Conservation (phyloP, 2,797 vertebrate genomes). For the Pseudochirops cupreus region DNA sequence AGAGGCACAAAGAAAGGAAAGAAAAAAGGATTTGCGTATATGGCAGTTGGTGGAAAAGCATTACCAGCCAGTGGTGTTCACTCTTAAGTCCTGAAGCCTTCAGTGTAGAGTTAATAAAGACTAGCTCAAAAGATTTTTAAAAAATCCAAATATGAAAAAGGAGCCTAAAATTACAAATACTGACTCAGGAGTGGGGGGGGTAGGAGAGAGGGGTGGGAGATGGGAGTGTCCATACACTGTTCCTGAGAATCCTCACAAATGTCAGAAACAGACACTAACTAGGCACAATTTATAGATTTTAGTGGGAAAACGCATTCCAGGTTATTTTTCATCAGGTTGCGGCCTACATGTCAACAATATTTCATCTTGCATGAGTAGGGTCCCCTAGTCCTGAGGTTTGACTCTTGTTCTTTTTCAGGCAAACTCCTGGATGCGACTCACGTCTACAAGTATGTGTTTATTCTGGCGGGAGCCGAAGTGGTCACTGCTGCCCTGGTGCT, state of each 20-base stretch:
- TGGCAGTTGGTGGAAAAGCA: neutral
- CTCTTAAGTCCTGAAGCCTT: neutral
- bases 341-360: neutral
- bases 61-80: neutral
- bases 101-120: neutral
- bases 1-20: neutral
- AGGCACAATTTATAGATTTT: neutral
- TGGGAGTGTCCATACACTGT: neutral
- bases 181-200: neutral
- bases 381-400: neutral
- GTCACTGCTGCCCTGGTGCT: slow-evolving; percentile 90
- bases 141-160: neutral
- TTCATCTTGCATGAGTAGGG: neutral
- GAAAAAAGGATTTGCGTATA: neutral
- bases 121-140: neutral
- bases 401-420: slow-evolving; percentile 83
- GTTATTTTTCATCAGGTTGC: neutral
- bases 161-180: neutral
- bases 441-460: slow-evolving; percentile 93
- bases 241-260: too few relatives aligned
- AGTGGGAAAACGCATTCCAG: neutral
- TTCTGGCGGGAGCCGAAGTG: slow-evolving; percentile 94
- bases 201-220: neutral
- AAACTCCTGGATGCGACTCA: slow-evolving; percentile 91
- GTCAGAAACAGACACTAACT: neutral